Evolutionary conservation across 2,888 invertebrate genomes (phyloP), one percentile per base, ranked within the genome.

Genomic region (Fabriciana adippe): DNA sequence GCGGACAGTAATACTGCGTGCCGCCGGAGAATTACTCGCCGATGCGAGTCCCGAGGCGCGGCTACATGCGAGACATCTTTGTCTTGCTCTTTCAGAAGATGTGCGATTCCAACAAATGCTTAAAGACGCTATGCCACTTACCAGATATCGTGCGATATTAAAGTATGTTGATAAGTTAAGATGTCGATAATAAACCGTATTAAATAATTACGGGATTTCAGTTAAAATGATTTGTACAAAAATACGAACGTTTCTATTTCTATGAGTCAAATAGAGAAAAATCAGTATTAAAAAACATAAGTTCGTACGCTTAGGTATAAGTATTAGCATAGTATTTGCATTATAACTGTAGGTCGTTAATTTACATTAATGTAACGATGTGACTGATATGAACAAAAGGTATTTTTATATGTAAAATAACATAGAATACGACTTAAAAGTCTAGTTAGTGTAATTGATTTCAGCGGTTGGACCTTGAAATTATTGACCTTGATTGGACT

Each of bases 1-100:
- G 50, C 94, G 97, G 57, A 96, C 97, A 78, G 95, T 96, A 77
- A 93, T 99, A 67, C 91, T 99, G 65, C 93, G 95, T 45, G 95
- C 96, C 0, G 96, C 96, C 0, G 97, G 98, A 0, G 96, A 96
- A 81, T 94, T 98, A 72, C 89, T 98, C 8, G 95, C 95, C 35
- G 99, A 99, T 84, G 97, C 97, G 21, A 96, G 96, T 82, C 94
- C 97, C 35, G 97, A 98, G 74, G 96, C 98, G 0, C 95, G 98
- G 72, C 94, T 94, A 78, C 95, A 96, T 82, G 97, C 97, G 1
- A 96, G 97, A 79, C 94, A 94, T 65, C 94, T 98, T 74, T 96
- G 98, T 78, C 93, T 95, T 21, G 90, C 94, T 63, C 89, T 98
- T 55, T 94, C 96, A 64, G 93, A 94, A 26, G 96, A 97, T 85